Evolutionary conservation across 1,140 invertebrate species (phyloP).

Genomic region (Hypothenemus hampei): DNA sequence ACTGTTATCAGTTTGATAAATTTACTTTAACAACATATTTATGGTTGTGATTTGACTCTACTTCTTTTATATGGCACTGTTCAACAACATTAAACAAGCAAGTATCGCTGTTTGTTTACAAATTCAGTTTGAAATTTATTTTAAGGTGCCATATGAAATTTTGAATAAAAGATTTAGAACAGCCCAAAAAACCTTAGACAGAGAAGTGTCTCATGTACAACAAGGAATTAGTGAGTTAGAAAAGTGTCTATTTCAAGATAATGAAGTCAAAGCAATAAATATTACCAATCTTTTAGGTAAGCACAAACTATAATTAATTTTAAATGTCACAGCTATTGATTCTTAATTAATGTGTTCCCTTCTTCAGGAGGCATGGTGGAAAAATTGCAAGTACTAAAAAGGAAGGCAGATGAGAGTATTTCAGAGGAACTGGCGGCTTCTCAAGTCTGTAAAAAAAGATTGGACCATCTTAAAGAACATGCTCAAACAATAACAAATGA

Average conservation of each 20-base stretch:
- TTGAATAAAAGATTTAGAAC: conserved; percentile 96
- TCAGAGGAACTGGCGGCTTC: conserved; percentile 85
- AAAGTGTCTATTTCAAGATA: conserved; percentile 58
- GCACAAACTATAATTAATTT: neutral
- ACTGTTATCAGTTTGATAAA: neutral
- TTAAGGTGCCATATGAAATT: conserved; percentile 93
- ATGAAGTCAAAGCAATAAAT: conserved; percentile 56
- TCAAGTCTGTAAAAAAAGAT: conserved; percentile 76
- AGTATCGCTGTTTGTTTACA: neutral
- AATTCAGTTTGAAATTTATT: neutral
- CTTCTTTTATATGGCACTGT: neutral
- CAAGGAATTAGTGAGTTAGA: conserved; percentile 76
- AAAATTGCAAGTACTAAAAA: conserved; percentile 82
- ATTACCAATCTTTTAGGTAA: conserved; percentile 66
- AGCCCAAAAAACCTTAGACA: conserved; percentile 89
- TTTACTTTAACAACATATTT: neutral
- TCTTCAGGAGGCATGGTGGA: conserved; percentile 78
- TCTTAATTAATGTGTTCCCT: too few species aligned
- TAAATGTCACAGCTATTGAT: too few species aligned
- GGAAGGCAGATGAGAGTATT: conserved; percentile 91
- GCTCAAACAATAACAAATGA: conserved; percentile 27
- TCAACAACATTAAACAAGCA: neutral
- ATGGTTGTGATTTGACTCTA: neutral
- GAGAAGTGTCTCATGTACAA: conserved; percentile 87
- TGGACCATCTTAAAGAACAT: conserved; percentile 91